Evolutionary conservation across 2,797 vertebrate species (phyloP), one percentile per base, ranked within the genome.

Genomic region (Myotis myotis): DNA sequence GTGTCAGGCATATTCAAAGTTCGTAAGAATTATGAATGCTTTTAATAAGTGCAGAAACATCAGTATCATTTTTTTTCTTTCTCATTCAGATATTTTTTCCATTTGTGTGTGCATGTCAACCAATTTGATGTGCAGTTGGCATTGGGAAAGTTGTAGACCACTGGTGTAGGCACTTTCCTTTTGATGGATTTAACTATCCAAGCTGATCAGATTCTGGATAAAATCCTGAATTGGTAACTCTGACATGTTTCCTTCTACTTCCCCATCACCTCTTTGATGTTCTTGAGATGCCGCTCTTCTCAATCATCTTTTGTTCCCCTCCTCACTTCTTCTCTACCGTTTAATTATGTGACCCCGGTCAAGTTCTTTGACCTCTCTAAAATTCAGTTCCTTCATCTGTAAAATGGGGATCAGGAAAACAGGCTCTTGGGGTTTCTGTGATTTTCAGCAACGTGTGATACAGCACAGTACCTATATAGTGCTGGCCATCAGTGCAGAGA

Each of bases 121-220:
- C 9, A 20, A 6, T 44, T 20, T 47, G 60, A 38, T 36, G 55
- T 75, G 41, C 16, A 9, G 6, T 74, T 85, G 49, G 33, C 41
- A 68, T 0, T 64, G 41, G 22, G 28, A 41, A 91, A 76, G 44
- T 38, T 87, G 4, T 44, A 89, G 64, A 79, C 19, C 16, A 62
- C 17, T 19, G 10, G 10, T 60, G 57, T 60, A 25, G 38, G 0
- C 10, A 66, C 25, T 92, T 86, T 84, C 25, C 11, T 87, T 49
- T 71, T 22, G 25, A 76, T 66, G 60, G 19, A 20, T 70, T 90
- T 66, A 87, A 89, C 47, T 72, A 84, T 89, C 87, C 6, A 33
- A 89, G 25, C n/a, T 36, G 86, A 93, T 68, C 20, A 76, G 22
- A 66, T 36, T 93, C 78, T 89, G 60, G 47, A 92, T 72, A 72